A percentile compares a stretch with the other conserved stretches of the same genome.
phyloP scores from a whole-genome alignment of 92 coral and sea anemone genomes.

The Muricea muricata region DNA sequence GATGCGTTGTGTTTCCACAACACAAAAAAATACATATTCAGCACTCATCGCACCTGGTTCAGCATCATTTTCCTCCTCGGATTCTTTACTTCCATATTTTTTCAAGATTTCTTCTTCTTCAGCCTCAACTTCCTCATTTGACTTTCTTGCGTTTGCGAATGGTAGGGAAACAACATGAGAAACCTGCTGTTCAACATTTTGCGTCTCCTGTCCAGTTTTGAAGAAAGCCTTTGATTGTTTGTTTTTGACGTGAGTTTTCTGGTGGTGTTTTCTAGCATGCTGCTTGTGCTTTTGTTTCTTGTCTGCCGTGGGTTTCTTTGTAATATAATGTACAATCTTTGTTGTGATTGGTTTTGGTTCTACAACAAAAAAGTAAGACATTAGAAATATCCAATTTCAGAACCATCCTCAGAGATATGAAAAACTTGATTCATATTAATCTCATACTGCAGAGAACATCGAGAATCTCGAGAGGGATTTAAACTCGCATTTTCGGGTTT shows the following conservation, averaged over 20 bases:
- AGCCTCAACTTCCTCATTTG: background rate
- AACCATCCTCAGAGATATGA: too few relatives aligned
- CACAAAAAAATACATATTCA: background rate
- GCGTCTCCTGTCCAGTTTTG: background rate
- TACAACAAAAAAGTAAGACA: slow-evolving; percentile 9
- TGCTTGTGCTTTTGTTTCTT: background rate
- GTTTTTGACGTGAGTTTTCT: background rate
- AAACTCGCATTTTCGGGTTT: too few relatives aligned
- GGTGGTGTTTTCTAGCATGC: background rate
- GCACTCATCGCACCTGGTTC: slow-evolving; percentile 32
- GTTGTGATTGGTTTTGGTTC: slow-evolving; percentile 55
- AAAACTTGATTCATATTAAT: too few relatives aligned
- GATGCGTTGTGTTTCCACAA: too few relatives aligned
- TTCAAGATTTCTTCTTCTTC: slow-evolving; percentile 35
- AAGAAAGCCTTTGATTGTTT: background rate
- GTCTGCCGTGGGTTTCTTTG: background rate
- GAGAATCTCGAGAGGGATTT: too few relatives aligned
- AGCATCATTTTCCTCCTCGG: background rate
- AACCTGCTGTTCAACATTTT: background rate
- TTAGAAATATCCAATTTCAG: too few relatives aligned
- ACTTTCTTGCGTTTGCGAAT: background rate
- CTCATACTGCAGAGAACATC: too few relatives aligned
- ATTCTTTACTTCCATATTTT: slow-evolving; percentile 20
- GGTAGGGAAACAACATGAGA: background rate
- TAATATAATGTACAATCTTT: background rate